Percentiles rank a stretch among this genome's conserved stretches.
Conservation (phyloP, 1,140 invertebrate genomes). For the Portunus trituberculatus region DNA sequence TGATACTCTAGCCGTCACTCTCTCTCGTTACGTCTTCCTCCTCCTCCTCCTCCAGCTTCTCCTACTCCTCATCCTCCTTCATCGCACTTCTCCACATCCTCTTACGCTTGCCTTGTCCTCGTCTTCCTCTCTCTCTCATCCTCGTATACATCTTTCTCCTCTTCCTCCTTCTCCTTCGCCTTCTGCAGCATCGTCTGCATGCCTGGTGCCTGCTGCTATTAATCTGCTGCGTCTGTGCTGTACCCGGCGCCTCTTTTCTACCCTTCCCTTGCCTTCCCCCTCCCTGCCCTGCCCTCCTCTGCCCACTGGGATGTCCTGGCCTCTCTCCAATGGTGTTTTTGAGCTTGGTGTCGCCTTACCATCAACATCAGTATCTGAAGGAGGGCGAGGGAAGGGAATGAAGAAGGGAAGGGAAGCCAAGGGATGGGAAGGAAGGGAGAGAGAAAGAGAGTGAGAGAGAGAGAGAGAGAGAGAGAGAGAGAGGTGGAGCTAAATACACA, state of each 20-base stretch:
- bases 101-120: neutral
- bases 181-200: neutral
- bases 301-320: slow-evolving; percentile 2
- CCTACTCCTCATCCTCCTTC: neutral
- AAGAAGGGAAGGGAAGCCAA: neutral
- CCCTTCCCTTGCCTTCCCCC: neutral
- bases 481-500: no score
- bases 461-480: no score
- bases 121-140: neutral
- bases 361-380: neutral
- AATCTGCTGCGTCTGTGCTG: neutral
- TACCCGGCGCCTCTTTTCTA: slow-evolving; percentile 6
- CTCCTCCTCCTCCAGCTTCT: neutral
- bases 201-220: neutral
- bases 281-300: neutral
- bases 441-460: no score
- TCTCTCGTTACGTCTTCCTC: neutral
- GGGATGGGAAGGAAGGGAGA: neutral
- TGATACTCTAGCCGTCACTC: neutral
- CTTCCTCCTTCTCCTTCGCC: neutral
- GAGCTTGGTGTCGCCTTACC: neutral
- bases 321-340: slow-evolving; percentile 22
- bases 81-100: neutral
- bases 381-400: neutral
- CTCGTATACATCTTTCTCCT: neutral